Base-by-base conservation (phyloP, 2,888 invertebrate species). In the Opisthograptis luteolata region DNA sequence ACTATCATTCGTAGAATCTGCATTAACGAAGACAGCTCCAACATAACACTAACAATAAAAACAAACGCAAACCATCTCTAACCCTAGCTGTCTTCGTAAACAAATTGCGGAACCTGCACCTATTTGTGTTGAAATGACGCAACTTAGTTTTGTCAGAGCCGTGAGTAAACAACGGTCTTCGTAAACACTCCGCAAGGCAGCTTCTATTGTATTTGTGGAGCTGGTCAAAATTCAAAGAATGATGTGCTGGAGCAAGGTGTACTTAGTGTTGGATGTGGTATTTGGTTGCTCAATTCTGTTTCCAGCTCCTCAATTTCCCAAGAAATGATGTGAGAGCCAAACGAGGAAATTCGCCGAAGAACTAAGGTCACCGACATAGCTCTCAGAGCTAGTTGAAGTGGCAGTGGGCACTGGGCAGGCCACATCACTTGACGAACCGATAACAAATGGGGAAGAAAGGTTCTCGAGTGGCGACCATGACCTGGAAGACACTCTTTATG, bases 191-290 rank as follows among this genome's bases (percentile, higher is more conserved):
- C 70, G 65, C 63, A 61, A 69, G 81, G 68, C 81, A 80, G 82
- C 79, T 78, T 69, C 83, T 65, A 83, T 85, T 84, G 84, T 84
- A 68, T 80, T 74, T 73, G 69, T 59, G 57, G 60, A 56, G 59
- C 40, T 56, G 56, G 50, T 48, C 54, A 45, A 55, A 59, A 53
- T 55, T 42, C 44, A 32, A 30, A 24, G 39, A 24, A 45, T 13
- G 20, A 30, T 13, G 25, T 15, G 15, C 6, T 12, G 3, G 10
- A 22, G 9, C 32, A 31, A 13, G 8, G 9, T 6, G n/a, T 17
- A 14, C 1, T 2, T 17, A 27, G 1, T 25, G n/a, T 32, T 34
- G 41, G 48, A 52, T 57, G 44, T 32, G 58, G 51, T 7, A 53
- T 32, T 25, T 36, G 4, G 6, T n/a, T 13, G 2, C 4, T 15